A percentile compares a stretch with the other conserved stretches of the same genome.
phyloP scores from a whole-genome alignment of 2,888 invertebrate species.

The Phymatocera aterrima region DNA sequence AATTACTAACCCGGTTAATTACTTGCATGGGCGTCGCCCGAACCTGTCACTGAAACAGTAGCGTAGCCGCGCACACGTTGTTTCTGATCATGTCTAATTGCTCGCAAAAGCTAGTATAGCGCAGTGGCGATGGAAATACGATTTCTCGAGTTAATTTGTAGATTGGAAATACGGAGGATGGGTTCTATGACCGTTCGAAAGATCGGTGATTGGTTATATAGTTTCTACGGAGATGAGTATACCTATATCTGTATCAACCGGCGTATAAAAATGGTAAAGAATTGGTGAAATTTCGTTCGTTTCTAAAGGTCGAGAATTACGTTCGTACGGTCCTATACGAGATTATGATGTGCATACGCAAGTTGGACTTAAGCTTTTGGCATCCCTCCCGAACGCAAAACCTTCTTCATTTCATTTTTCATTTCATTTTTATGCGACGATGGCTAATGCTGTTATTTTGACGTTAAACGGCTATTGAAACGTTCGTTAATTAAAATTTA shows the following conservation, averaged over 20 bases:
- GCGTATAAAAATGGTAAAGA: too few relatives aligned
- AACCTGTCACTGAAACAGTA: constrained; percentile 67
- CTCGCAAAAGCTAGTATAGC: too few relatives aligned
- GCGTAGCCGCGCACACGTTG: constrained; percentile 57
- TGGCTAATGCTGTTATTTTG: constrained; percentile 39
- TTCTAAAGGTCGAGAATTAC: too few relatives aligned
- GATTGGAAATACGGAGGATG: too few relatives aligned
- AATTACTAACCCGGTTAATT: constrained; percentile 73
- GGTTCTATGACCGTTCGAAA: too few relatives aligned
- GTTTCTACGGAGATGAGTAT: too few relatives aligned
- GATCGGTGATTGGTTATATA: background rate
- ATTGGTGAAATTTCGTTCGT: too few relatives aligned
- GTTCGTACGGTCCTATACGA: too few relatives aligned
- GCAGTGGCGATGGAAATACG: background rate
- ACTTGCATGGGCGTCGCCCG: constrained; percentile 67
- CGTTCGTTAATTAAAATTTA: constrained; percentile 45
- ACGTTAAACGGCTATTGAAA: constrained; percentile 44
- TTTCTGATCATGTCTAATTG: background rate
- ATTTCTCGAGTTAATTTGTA: background rate
- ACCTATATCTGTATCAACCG: too few relatives aligned
- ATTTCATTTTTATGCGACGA: background rate
- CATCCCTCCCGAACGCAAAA: too few relatives aligned
- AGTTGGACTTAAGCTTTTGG: too few relatives aligned
- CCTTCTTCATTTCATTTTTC: background rate
- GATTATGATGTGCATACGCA: too few relatives aligned